These are phyloP conservation scores for Tenualosa ilisha DNA, from an alignment of 2,797 vertebrate genomes.

Conservation along the genomic window DNA sequence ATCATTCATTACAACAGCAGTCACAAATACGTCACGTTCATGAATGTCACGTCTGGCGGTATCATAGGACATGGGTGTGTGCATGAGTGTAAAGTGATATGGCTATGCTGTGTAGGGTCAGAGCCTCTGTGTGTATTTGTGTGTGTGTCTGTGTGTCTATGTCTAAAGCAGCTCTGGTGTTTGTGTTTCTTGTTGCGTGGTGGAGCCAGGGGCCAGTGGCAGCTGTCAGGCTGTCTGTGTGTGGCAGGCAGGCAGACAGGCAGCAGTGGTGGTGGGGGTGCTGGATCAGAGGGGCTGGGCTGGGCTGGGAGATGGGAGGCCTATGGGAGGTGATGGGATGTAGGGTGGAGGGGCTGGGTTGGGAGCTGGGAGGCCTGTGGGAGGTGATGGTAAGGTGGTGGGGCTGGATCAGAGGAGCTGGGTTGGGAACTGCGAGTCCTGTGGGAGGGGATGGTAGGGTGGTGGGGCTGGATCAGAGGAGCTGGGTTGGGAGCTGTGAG, in stretches of 20 bases:
- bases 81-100: neutral
- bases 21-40: neutral
- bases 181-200: constrained; percentile 71
- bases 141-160: neutral
- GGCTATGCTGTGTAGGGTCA: neutral
- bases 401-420: constrained; percentile 28
- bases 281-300: too few relatives aligned
- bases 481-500: constrained; percentile 49
- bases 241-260: constrained; percentile 46
- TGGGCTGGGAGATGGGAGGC: constrained; percentile 49
- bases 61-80: neutral
- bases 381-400: too few relatives aligned
- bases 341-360: neutral
- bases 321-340: neutral
- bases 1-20: neutral
- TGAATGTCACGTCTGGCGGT: neutral
- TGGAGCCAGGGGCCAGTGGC: constrained; percentile 55
- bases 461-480: constrained; percentile 22
- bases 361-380: constrained; percentile 50
- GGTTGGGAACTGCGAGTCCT: constrained; percentile 50
- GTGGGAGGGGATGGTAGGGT: neutral
- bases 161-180: constrained; percentile 56
- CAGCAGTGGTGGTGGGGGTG: too few relatives aligned
- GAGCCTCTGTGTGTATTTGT: neutral
- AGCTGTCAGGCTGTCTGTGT: constrained; percentile 79